Evolutionary conservation across 2,797 vertebrate species (phyloP).

Genomic region (Coendou prehensilis): DNA sequence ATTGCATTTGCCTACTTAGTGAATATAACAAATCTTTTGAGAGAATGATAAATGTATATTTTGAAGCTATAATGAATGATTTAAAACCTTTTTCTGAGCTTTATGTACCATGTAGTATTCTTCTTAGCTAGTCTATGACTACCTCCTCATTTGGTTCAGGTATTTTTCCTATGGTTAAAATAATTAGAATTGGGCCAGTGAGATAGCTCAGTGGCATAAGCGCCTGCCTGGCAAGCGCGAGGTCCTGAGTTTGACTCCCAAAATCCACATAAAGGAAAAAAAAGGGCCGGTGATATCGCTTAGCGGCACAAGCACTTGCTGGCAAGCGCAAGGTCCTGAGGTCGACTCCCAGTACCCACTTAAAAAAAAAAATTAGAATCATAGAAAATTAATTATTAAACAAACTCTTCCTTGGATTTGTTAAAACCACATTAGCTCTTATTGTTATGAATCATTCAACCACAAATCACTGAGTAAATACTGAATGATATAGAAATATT

Average conservation of each 20-base stretch:
- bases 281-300: too few relatives aligned
- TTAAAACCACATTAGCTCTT: not conserved
- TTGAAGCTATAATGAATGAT: not conserved
- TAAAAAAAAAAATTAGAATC: not conserved
- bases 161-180: not conserved
- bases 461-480: not conserved
- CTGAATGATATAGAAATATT: not conserved
- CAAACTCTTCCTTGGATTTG: not conserved
- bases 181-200: not conserved
- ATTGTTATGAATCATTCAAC: not conserved
- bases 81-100: not conserved
- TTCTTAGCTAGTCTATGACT: not conserved
- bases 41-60: constrained; percentile 12
- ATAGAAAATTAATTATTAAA: not conserved
- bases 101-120: not conserved
- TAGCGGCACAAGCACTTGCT: too few relatives aligned
- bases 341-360: too few relatives aligned
- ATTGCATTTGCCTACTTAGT: constrained; percentile 65
- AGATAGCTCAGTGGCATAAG: too few relatives aligned
- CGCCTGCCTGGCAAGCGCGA: too few relatives aligned
- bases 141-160: not conserved
- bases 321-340: too few relatives aligned
- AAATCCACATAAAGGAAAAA: too few relatives aligned
- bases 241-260: too few relatives aligned
- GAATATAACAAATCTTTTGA: not conserved